Base-by-base conservation (phyloP, 2,797 vertebrate genomes). In the Tapera naevia region DNA sequence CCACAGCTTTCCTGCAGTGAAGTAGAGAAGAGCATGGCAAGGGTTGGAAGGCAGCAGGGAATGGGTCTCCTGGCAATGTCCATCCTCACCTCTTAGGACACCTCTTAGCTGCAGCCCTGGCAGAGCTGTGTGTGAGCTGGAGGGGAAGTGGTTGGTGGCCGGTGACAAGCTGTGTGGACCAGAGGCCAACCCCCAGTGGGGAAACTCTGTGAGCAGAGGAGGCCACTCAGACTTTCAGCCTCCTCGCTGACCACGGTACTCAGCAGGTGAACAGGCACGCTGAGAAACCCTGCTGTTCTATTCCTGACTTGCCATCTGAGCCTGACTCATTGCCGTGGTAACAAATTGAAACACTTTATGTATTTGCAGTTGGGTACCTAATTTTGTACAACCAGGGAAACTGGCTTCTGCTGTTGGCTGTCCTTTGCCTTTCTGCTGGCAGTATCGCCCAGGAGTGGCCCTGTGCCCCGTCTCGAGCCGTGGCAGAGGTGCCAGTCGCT, bases 271-370 rank as follows among this genome's bases (percentile, higher is more conserved):
- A 64, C 60, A 53, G 11, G 25, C 53, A 65, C 3, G 7, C 50
- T 35, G 67, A 71, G 85, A n/a, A 82, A 66, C 82, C 66, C 95
- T 89, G 87, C 84, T 76, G 54, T 86, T 95, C 97, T 96, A 92
- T 97, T 97, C 96, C 91, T 96, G 95, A 82, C 96, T 72, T 69
- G 87, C 96, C 89, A 95, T 80, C 83, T 92, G 93, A 97, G 81
- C 95, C 95, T 96, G 96, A 97, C 71, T 90, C 96, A 98, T 97
- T 91, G 95, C 97, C 97, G 96, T 98, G 97, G 97, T 92, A 98
- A 98, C 98, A 93, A 97, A 95, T 97, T 95, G 95, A 97, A 97
- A 95, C 94, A 95, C 92, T 94, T 79, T 56, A 71, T 87, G 89
- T 96, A 88, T 88, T 94, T 86, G 93, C 32, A 69, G 91, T 89